A percentile compares a stretch with the other conserved stretches of the same genome.
These are phyloP conservation scores for Drosophila colorata DNA, from an alignment of 2,888 invertebrate genomes.

Conservation along the genomic window DNA sequence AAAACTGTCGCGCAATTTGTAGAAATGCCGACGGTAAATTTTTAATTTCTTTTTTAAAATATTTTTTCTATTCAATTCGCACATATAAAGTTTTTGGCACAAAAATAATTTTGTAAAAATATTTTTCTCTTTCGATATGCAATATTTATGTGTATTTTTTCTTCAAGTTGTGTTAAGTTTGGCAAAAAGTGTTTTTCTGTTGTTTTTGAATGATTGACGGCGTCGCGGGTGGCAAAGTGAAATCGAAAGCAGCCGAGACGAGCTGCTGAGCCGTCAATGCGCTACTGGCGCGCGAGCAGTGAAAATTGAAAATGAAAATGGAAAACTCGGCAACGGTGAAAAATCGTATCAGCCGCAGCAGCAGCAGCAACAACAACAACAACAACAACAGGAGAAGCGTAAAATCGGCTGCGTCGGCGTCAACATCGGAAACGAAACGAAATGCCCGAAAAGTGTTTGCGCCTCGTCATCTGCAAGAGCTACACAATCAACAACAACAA, in stretches of 20 bases:
- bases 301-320: constrained; percentile 83
- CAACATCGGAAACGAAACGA: constrained; percentile 57
- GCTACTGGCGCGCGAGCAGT: constrained; percentile 82
- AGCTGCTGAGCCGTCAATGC: constrained; percentile 83
- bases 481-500: constrained; percentile 5
- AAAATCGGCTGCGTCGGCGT: constrained; percentile 76
- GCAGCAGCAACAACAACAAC: constrained; percentile 15
- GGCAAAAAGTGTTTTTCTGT: constrained; percentile 21
- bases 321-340: constrained; percentile 73
- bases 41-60: not conserved
- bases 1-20: constrained; percentile 27
- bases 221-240: constrained; percentile 43
- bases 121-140: constrained; percentile 14
- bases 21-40: constrained; percentile 57
- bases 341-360: constrained; percentile 54
- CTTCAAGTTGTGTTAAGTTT: not conserved
- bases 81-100: constrained; percentile 12
- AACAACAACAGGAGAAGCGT: constrained; percentile 40
- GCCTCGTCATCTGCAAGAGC: constrained; percentile 48
- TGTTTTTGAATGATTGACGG: constrained; percentile 13
- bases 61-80: constrained; percentile 1
- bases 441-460: constrained; percentile 67
- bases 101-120: constrained; percentile 3
- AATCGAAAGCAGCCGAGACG: constrained; percentile 80
- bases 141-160: constrained; percentile 1